phyloP scores from a whole-genome alignment of 2,797 vertebrate species.

The Euthynnus affinis region DNA sequence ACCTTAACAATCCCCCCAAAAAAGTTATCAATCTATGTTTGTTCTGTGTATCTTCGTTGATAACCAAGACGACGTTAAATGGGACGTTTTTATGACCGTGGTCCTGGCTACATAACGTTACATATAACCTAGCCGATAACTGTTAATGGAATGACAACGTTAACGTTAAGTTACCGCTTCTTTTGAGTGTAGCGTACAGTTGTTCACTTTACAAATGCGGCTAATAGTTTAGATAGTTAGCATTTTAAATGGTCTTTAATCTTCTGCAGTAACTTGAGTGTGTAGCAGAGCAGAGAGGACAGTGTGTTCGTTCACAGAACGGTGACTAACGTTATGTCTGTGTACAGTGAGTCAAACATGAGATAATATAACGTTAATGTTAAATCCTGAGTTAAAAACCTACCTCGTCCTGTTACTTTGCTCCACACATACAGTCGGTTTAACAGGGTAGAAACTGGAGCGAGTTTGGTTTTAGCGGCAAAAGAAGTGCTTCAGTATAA shows the following conservation, averaged over 20 bases:
- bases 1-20: too few species aligned
- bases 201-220: not conserved
- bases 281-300: not conserved
- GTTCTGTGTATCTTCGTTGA: not conserved
- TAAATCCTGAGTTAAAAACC: not conserved
- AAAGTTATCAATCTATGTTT: not conserved
- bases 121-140: too few species aligned
- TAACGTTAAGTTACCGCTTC: not conserved
- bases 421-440: not conserved
- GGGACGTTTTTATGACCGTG: not conserved
- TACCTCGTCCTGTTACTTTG: not conserved
- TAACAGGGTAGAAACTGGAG: rapidly evolving
- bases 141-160: not conserved
- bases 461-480: constrained; percentile 83
- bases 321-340: not conserved
- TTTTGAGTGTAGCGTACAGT: not conserved
- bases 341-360: not conserved
- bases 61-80: not conserved
- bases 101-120: not conserved
- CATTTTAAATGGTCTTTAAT: not conserved
- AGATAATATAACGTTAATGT: not conserved
- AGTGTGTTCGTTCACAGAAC: not conserved
- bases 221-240: too few species aligned
- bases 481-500: constrained; percentile 40
- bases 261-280: not conserved